Conservation (phyloP, 2,797 vertebrate genomes). For the Chrysocyon brachyurus region DNA sequence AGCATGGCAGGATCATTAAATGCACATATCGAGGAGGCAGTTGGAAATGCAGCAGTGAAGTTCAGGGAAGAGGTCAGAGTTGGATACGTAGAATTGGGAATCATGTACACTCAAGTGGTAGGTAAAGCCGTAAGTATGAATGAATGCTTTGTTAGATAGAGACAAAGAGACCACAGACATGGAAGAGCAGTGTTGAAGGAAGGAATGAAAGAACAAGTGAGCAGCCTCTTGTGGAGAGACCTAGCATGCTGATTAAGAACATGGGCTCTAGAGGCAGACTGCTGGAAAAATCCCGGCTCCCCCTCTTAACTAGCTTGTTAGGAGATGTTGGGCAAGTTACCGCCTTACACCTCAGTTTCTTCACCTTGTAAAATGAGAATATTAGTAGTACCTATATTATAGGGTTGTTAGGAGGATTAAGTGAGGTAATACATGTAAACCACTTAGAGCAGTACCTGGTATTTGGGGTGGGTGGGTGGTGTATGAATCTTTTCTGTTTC, state of each 20-base stretch:
- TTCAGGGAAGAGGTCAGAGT: slow-evolving; percentile 32
- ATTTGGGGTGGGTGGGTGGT: slow-evolving; percentile 64
- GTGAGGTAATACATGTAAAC: slow-evolving; percentile 60
- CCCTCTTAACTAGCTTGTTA: slow-evolving; percentile 53
- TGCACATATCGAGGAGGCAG: slow-evolving; percentile 29
- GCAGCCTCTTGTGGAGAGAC: slow-evolving; percentile 45
- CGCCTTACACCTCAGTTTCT: slow-evolving; percentile 49
- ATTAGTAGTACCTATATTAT: slow-evolving; percentile 21
- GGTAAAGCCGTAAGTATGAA: slow-evolving; percentile 4
- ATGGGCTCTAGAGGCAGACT: slow-evolving; percentile 44
- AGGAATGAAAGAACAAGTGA: slow-evolving; percentile 11
- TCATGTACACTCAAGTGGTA: background rate
- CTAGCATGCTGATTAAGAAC: background rate
- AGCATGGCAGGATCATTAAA: slow-evolving; percentile 18
- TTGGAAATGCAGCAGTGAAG: slow-evolving; percentile 37
- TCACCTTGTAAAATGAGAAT: slow-evolving; percentile 60
- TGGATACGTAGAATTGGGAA: background rate
- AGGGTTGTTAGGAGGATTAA: slow-evolving; percentile 57
- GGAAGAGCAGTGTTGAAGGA: slow-evolving; percentile 41
- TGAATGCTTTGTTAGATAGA: slow-evolving; percentile 39
- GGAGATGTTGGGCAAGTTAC: slow-evolving; percentile 34
- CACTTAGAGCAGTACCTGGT: slow-evolving; percentile 69
- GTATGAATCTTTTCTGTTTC: slow-evolving; percentile 81
- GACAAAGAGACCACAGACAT: background rate
- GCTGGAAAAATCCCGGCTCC: slow-evolving; percentile 54